These are phyloP conservation scores for Crambe crambe DNA, from an alignment of 37 sponge, comb jelly and placozoan genomes.

Conservation along the genomic window DNA sequence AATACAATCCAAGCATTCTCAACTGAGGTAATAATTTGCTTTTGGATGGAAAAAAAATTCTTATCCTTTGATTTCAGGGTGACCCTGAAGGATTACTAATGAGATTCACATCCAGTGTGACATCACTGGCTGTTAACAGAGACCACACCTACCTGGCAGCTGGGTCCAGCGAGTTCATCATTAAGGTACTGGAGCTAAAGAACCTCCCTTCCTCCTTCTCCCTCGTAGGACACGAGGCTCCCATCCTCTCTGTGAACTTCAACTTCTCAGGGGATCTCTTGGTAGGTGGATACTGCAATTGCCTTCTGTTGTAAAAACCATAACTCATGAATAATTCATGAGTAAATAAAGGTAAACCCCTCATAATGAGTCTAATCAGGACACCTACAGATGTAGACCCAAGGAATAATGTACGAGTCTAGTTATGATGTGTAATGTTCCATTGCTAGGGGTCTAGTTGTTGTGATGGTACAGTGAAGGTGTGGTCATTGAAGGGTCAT, in stretches of 20 bases:
- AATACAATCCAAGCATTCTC: constrained; percentile 8
- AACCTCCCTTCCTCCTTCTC: constrained; percentile 7
- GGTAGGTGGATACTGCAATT: constrained; percentile 12
- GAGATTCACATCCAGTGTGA: constrained; percentile 53
- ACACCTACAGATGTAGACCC: no score
- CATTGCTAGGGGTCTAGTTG: constrained; percentile 70
- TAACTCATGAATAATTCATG: not conserved
- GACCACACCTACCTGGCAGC: constrained; percentile 51
- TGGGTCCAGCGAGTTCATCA: constrained; percentile 64
- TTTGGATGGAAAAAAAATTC: no score
- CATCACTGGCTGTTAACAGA: constrained; percentile 26
- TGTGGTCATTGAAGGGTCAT: constrained; percentile 45
- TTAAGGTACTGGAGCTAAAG: constrained; percentile 43
- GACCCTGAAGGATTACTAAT: constrained; percentile 41
- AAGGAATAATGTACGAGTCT: no score
- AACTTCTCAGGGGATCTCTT: constrained; percentile 46
- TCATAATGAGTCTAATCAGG: no score
- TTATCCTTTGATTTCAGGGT: constrained; percentile 4
- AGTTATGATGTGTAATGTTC: no score
- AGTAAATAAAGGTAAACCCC: no score
- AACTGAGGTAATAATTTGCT: not conserved
- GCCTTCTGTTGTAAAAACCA: not conserved
- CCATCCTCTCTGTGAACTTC: constrained; percentile 68
- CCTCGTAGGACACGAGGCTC: constrained; percentile 70
- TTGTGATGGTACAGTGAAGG: constrained; percentile 68